Evolutionary conservation across 2,113 vertebrate species (phyloP).

Genomic region (Prinia subflava): DNA sequence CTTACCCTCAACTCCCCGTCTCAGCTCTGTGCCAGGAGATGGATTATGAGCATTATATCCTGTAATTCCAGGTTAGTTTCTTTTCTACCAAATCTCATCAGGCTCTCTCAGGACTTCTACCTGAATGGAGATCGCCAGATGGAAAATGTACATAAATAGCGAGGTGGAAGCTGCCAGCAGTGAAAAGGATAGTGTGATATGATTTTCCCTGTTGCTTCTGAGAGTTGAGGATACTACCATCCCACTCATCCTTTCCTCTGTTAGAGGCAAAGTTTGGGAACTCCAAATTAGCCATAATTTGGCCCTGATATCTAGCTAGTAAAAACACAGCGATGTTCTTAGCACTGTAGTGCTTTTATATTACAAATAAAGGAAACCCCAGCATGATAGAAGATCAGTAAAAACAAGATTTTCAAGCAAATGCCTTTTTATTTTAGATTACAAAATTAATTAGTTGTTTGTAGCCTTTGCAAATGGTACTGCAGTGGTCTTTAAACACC

Average conservation of each 20-base stretch:
- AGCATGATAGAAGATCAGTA: not conserved
- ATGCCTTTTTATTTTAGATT: not conserved
- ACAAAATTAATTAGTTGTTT: not conserved
- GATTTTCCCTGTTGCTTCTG: not conserved
- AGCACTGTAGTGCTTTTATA: not conserved
- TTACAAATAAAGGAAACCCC: not conserved
- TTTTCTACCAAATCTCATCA: slow-evolving; percentile 1
- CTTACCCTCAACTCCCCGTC: not conserved
- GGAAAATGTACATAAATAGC: not conserved
- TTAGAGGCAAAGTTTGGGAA: not conserved
- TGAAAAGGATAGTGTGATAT: not conserved
- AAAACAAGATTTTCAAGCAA: not conserved
- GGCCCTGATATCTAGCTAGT: not conserved
- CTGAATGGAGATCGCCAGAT: not conserved
- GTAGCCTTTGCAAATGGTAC: not conserved
- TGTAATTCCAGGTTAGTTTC: slow-evolving; percentile 28
- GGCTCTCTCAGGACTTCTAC: not conserved
- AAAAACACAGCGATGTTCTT: not conserved
- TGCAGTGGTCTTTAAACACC: not conserved
- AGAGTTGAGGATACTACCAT: not conserved
- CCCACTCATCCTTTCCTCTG: not conserved
- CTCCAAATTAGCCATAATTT: not conserved
- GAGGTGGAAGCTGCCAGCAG: not conserved
- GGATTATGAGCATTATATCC: slow-evolving; percentile 2
- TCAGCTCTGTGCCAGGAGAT: not conserved